These are phyloP conservation scores for Pseudachorutes palmiensis DNA, from an alignment of 1,140 invertebrate genomes.

Conservation along the genomic window DNA sequence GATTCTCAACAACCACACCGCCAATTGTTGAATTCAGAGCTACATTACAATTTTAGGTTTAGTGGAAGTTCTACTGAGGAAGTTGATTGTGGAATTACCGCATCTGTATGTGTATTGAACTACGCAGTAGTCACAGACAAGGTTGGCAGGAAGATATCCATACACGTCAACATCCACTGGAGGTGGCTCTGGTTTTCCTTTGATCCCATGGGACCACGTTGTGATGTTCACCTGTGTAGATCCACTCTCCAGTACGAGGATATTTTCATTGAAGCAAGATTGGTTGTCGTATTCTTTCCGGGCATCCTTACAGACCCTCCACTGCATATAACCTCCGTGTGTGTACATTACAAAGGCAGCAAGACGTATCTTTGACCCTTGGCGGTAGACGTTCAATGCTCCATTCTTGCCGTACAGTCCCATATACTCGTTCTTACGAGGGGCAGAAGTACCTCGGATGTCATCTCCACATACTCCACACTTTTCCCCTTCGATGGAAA, in stretches of 20 bases:
- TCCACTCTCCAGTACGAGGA: neutral
- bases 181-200: neutral
- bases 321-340: neutral
- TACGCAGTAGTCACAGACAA: neutral
- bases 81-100: neutral
- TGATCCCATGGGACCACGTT: neutral
- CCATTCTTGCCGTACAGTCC: neutral
- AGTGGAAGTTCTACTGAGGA: neutral
- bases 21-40: neutral
- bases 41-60: neutral
- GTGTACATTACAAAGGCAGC: neutral
- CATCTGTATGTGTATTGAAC: neutral
- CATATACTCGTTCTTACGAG: neutral
- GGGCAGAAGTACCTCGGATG: no score
- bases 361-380: neutral
- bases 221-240: neutral
- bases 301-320: neutral
- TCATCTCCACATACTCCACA: no score
- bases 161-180: neutral
- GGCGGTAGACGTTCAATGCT: neutral
- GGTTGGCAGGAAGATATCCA: neutral
- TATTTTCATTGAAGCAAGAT: neutral
- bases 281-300: neutral
- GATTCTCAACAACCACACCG: neutral
- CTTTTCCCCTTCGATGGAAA: no score